Evolutionary conservation across 2,888 invertebrate species (phyloP), one percentile per base, ranked within the genome.

Genomic region (Halocaridina rubra): DNA sequence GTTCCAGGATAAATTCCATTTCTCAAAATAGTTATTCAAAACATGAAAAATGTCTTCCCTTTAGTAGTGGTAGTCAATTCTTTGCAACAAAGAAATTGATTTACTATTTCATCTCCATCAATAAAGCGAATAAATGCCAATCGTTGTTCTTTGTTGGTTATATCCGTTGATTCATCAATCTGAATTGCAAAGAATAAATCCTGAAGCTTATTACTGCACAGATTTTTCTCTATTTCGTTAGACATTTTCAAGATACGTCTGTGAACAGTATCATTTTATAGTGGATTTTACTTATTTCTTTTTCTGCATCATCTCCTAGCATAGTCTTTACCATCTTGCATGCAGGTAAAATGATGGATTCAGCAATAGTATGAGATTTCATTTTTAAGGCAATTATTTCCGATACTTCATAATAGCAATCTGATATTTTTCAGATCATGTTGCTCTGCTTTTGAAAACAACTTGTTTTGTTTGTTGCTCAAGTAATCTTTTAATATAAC

Each of bases 331-430:
- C 75, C 53, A 75, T 4, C 16, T 19, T 53, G 16, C 53, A 75
- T 46, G 75, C 75, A 24, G 75, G 46, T 4, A 75, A 75, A 46
- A 75, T 75, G 53, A n/a, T n/a, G n/a, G n/a, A n/a, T n/a, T n/a
- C n/a, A 74, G 53, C 32, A 74, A 32, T 19, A 74, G 33, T 46
- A 74, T 24, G 2, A 16, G 33, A 8, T n/a, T 10, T 53, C 53
- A 53, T 53, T 53, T 53, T 53, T 53, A 53, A 2, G 53, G 8
- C 8, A 7, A 53, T 53, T 19, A 4, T 53, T 53, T 53, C 53
- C 16, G 53, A 53, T 53, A 53, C 10, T 53, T 53, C 53, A 46
- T 74, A 22, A 74, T 32, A 19, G 67, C 67, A 67, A 22, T 67
- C 1, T 22, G 67, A 67, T n/a, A n/a, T n/a, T 2, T 46, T 46